phyloP scores from a whole-genome alignment of 2,113 vertebrate genomes.

The Semnornis frantzii region DNA sequence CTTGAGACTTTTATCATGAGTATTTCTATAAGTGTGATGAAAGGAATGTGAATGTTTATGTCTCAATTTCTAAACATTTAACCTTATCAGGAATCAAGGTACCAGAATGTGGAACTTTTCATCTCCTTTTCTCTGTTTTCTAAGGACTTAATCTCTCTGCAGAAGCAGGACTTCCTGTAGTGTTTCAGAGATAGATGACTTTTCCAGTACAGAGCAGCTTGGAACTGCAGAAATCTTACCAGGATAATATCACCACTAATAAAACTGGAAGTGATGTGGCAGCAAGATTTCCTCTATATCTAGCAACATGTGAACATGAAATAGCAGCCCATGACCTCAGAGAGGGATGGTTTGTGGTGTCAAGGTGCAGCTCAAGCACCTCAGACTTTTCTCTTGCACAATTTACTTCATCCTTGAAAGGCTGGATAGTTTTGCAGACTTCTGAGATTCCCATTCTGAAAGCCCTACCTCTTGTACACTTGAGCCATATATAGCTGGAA shows the following conservation, averaged over 20 bases:
- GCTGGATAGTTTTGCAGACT: background rate
- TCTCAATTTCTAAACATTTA: background rate
- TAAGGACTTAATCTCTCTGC: background rate
- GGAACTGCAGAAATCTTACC: background rate
- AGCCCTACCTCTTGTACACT: background rate
- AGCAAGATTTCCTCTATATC: background rate
- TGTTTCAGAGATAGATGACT: background rate
- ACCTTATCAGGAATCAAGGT: background rate
- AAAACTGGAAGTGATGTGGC: background rate
- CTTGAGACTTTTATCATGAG: background rate
- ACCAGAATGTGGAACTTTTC: background rate
- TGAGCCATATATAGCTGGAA: conserved; percentile 8
- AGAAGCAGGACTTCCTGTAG: background rate
- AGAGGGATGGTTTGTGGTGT: background rate
- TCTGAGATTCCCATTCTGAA: background rate
- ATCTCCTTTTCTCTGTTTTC: background rate
- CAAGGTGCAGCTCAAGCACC: background rate
- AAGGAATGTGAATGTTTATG: background rate
- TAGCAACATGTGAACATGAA: background rate
- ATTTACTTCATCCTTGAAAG: background rate
- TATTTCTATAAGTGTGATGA: background rate
- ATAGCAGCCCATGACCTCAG: background rate
- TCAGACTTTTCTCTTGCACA: background rate
- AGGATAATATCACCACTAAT: background rate
- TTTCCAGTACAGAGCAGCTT: background rate